Percentiles rank a stretch among this genome's conserved stretches.
phyloP scores from a whole-genome alignment of 2,888 invertebrate species.

The Choreutis nemorana region DNA sequence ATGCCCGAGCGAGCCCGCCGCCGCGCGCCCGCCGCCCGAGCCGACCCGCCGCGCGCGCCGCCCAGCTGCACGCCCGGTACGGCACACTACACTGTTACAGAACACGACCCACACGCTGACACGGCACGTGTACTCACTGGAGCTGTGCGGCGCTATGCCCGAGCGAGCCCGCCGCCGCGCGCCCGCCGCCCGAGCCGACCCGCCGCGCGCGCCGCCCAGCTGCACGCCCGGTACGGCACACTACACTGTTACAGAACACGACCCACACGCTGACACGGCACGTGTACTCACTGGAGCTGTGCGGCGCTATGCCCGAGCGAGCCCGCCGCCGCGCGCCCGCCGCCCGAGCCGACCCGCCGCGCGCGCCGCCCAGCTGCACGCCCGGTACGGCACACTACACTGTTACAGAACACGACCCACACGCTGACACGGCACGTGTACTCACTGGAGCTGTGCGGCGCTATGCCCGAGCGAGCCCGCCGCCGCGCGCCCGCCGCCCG shows the following conservation, averaged over 20 bases:
- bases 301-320: conserved; percentile 83
- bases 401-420: conserved; percentile 24
- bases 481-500: conserved; percentile 51
- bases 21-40: conserved; percentile 26
- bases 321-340: conserved; percentile 68
- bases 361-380: conserved; percentile 11
- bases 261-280: conserved; percentile 67
- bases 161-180: conserved; percentile 76
- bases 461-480: conserved; percentile 80
- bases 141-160: conserved; percentile 85
- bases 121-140: conserved; percentile 93
- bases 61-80: conserved; percentile 12
- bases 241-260: conserved; percentile 19
- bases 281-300: conserved; percentile 92
- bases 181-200: conserved; percentile 17
- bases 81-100: conserved; percentile 19
- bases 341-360: conserved; percentile 15
- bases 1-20: conserved; percentile 82
- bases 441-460: conserved; percentile 88
- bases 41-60: conserved; percentile 13
- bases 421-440: conserved; percentile 81
- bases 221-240: conserved; percentile 15
- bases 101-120: conserved; percentile 23
- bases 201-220: conserved; percentile 11
- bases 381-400: conserved; percentile 16